Evolutionary conservation across 2,113 vertebrate genomes (phyloP), one percentile per base, ranked within the genome.

Genomic region (Sinosuthora webbiana): DNA sequence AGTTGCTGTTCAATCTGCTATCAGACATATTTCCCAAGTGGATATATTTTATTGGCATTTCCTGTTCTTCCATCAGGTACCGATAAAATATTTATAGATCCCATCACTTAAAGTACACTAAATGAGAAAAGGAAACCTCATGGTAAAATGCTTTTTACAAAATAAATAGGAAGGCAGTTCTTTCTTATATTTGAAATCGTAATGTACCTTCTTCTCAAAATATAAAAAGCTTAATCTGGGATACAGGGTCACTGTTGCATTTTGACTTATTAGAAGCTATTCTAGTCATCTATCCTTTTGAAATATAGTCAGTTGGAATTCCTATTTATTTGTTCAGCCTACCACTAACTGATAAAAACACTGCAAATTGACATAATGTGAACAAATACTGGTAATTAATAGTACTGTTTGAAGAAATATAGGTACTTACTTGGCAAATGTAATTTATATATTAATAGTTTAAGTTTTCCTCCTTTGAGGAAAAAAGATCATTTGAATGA

Each of bases 41-140:
- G 44, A 35, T 89, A 28, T 56, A 75, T 79, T 90, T 87, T 84
- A 79, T 67, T 76, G 64, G 7, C 39, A 64, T 89, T 86, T 93
- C 25, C 14, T 84, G 9, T 83, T 94, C 69, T 93, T 89, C 62
- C 37, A 64, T 79, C 42, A 64, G 30, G 28, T 83, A 67, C 64
- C 39, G 3, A 70, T 77, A 69, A 94, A 91, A 87, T 94, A 94
- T 92, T 95, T 71, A 93, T 81, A 73, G 30, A 88, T 33, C 37
- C 2, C n/a, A 87, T 68, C 10, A 74, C 78, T 71, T 90, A 82
- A 76, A 63, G 50, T 7, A 82, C 31, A 24, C 11, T 78, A 88
- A 83, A 65, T 39, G 49, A 89, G 70, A 50, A 69, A 79, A 60
- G 30, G 23, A 79, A 83, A 64, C 15, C 8, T 91, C 41, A 28